Conservation (phyloP, 2,797 vertebrate genomes). For the Chromis chromis region DNA sequence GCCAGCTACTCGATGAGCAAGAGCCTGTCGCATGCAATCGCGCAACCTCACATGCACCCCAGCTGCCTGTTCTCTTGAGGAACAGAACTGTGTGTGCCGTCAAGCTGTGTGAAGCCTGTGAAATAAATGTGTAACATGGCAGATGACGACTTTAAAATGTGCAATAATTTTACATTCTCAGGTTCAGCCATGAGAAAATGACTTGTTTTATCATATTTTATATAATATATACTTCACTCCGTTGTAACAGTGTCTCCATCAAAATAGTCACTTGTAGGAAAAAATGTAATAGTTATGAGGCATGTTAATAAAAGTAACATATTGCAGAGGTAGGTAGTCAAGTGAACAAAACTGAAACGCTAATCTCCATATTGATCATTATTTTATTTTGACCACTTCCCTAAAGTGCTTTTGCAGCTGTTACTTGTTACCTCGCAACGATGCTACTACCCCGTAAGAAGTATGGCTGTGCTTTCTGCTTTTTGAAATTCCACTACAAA, state of each 20-base stretch:
- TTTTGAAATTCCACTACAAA: conserved; percentile 22
- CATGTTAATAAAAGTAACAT: neutral
- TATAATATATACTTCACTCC: neutral
- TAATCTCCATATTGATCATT: neutral
- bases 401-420: conserved; percentile 36
- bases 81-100: conserved; percentile 54
- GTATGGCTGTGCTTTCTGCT: neutral
- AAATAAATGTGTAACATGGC: conserved; percentile 33
- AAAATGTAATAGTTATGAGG: neutral
- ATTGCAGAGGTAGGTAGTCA: neutral
- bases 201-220: neutral
- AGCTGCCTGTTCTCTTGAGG: conserved; percentile 72
- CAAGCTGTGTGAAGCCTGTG: conserved; percentile 7
- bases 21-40: conserved; percentile 57
- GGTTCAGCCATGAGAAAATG: neutral
- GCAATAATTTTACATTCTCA: neutral
- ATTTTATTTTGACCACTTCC: conserved; percentile 27
- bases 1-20: conserved; percentile 46
- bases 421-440: conserved; percentile 67
- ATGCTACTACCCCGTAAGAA: conserved; percentile 36
- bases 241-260: neutral
- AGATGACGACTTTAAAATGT: neutral
- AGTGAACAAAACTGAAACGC: conserved; percentile 11
- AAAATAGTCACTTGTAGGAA: neutral
- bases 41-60: conserved; percentile 31